phyloP scores from a whole-genome alignment of 30 jellyfish, hydroid and myxozoan genomes.

The Cassiopea xamachana region DNA sequence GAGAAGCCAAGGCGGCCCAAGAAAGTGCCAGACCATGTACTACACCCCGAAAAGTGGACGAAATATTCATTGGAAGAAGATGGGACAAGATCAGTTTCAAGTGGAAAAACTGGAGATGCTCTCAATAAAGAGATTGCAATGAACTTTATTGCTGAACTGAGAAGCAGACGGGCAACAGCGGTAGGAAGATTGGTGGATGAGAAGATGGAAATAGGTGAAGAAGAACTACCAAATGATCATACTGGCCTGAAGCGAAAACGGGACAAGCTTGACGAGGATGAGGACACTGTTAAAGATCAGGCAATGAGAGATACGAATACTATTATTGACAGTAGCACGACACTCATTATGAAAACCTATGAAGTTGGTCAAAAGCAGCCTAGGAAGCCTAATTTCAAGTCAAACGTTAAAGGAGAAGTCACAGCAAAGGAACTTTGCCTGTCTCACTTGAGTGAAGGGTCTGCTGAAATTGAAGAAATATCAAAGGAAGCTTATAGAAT shows the following conservation, averaged over 20 bases:
- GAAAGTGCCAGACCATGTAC: slow-evolving; percentile 71
- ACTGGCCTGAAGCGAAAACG: slow-evolving; percentile 42
- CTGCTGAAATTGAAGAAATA: background rate
- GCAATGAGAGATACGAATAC: background rate
- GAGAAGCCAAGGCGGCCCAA: slow-evolving; percentile 39
- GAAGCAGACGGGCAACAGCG: background rate
- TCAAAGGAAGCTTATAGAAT: background rate
- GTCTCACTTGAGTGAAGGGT: slow-evolving; percentile 31
- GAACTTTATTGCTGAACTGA: slow-evolving; percentile 16
- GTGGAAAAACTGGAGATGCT: slow-evolving; percentile 10
- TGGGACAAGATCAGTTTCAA: slow-evolving; percentile 6
- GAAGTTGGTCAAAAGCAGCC: slow-evolving; percentile 35
- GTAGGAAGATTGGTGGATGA: background rate
- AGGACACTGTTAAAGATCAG: background rate
- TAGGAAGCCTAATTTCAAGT: background rate
- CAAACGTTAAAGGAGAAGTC: background rate
- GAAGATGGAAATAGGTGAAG: background rate
- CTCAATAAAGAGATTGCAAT: slow-evolving; percentile 45
- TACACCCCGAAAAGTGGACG: slow-evolving; percentile 65
- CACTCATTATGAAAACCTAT: slow-evolving; percentile 21
- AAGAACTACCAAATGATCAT: background rate
- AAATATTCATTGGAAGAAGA: slow-evolving; percentile 71
- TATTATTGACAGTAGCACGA: background rate
- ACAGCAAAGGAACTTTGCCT: background rate
- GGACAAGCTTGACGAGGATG: slow-evolving; percentile 26